A percentile compares a stretch with the other conserved stretches of the same genome.
Conservation (phyloP, 2,113 vertebrate genomes). For the Atlantisia rogersi region DNA sequence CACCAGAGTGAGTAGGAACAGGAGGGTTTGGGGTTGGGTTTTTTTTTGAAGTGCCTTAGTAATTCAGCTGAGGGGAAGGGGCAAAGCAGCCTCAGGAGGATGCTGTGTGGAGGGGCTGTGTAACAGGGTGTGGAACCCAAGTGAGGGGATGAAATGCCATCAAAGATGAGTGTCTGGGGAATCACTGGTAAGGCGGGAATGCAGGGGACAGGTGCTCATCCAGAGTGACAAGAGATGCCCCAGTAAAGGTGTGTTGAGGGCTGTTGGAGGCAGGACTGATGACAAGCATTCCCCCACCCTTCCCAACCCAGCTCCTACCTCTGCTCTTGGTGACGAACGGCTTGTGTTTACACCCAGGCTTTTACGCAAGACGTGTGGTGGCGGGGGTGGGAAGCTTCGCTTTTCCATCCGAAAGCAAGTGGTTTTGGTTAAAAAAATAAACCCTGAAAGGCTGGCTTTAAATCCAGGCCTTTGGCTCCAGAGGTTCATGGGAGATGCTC, state of each 20-base stretch:
- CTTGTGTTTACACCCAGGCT: not conserved
- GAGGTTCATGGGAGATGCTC: accelerated
- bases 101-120: not conserved
- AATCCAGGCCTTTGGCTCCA: not conserved
- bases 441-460: not conserved
- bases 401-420: not conserved
- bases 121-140: not conserved
- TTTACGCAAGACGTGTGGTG: not conserved
- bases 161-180: not conserved
- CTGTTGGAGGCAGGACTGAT: not conserved
- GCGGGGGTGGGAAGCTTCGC: not conserved
- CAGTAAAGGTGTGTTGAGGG: not conserved
- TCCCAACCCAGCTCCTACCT: not conserved
- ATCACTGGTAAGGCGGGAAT: accelerated
- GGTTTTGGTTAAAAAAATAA: not conserved
- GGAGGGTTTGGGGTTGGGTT: not conserved
- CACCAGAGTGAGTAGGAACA: not conserved
- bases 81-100: not conserved
- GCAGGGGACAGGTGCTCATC: not conserved
- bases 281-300: not conserved
- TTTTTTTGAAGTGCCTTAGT: not conserved
- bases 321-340: not conserved
- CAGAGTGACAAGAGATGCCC: not conserved
- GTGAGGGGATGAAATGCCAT: not conserved
- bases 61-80: not conserved